Conservation (phyloP, 2,888 invertebrate species). For the Anticlea derivata region DNA sequence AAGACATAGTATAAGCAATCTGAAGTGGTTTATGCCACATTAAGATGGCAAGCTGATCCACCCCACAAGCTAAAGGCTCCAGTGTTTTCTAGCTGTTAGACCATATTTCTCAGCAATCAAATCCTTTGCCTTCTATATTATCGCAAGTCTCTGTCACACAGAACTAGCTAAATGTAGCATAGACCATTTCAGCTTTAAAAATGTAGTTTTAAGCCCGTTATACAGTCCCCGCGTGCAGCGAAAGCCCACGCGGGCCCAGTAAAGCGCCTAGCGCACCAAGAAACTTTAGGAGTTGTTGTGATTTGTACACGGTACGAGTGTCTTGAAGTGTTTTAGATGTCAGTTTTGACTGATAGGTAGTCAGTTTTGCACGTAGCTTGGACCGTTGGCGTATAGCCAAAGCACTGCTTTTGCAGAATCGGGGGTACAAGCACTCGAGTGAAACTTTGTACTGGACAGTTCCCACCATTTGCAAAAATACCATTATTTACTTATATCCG, state of each 20-base stretch:
- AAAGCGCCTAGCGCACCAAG: slow-evolving; percentile 74
- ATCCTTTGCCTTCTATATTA: too few relatives aligned
- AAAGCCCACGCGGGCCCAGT: slow-evolving; percentile 69
- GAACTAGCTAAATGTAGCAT: slow-evolving; percentile 1
- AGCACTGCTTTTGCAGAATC: slow-evolving; percentile 16
- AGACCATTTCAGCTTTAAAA: slow-evolving; percentile 29
- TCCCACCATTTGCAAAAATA: neutral
- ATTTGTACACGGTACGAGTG: slow-evolving; percentile 32
- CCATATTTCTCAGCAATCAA: too few relatives aligned
- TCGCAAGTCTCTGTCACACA: slow-evolving; percentile 1
- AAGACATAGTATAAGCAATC: slow-evolving; percentile 27
- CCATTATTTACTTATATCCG: too few relatives aligned
- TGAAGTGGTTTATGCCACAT: slow-evolving; percentile 12
- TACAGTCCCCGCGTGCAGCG: slow-evolving; percentile 75
- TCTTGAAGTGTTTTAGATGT: slow-evolving; percentile 4
- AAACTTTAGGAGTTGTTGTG: slow-evolving; percentile 54
- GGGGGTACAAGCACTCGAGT: slow-evolving; percentile 3
- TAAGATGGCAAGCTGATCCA: neutral
- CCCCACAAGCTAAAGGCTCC: neutral
- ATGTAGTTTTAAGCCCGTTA: slow-evolving; percentile 67
- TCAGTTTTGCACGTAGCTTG: slow-evolving; percentile 3
- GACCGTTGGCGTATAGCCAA: slow-evolving; percentile 17
- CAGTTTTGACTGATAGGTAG: neutral
- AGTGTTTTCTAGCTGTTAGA: too few relatives aligned
- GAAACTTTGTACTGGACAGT: slow-evolving; percentile 6